Conservation (phyloP, 30 jellyfish, hydroid and myxozoan species). For the Phacellophora camtschatica region DNA sequence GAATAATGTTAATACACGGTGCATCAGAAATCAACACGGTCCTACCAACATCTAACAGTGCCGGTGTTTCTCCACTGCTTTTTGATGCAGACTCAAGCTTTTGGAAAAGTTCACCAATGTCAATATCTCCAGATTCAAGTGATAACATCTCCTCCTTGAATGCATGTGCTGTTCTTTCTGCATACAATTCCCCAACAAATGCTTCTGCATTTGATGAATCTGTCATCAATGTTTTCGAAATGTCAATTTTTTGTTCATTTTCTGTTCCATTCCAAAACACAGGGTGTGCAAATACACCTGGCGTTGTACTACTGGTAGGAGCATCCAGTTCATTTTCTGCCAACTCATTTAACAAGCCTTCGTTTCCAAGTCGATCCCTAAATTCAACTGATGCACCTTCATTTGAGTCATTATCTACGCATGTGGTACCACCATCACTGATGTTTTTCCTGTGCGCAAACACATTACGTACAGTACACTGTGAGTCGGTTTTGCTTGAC, state of each 20-base stretch:
- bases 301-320: too few species aligned
- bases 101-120: constrained; percentile 31
- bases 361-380: too few species aligned
- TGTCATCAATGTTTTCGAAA: too few species aligned
- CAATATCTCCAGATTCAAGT: constrained; percentile 24
- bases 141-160: neutral
- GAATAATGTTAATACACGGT: constrained; percentile 36
- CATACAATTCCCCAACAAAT: too few species aligned
- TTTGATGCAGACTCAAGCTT: constrained; percentile 45
- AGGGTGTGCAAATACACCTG: too few species aligned
- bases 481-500: neutral
- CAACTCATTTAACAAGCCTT: too few species aligned
- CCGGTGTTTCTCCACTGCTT: neutral
- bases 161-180: too few species aligned
- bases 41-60: neutral
- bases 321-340: too few species aligned
- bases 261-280: too few species aligned
- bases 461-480: neutral
- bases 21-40: neutral
- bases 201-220: too few species aligned
- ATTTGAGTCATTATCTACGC: neutral
- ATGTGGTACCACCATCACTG: neutral
- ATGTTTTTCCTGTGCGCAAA: neutral
- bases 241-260: too few species aligned
- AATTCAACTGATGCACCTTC: too few species aligned